A percentile compares a stretch with the other conserved stretches of the same genome.
phyloP scores from a whole-genome alignment of 2,113 vertebrate species.

The Ardeotis arabs region DNA sequence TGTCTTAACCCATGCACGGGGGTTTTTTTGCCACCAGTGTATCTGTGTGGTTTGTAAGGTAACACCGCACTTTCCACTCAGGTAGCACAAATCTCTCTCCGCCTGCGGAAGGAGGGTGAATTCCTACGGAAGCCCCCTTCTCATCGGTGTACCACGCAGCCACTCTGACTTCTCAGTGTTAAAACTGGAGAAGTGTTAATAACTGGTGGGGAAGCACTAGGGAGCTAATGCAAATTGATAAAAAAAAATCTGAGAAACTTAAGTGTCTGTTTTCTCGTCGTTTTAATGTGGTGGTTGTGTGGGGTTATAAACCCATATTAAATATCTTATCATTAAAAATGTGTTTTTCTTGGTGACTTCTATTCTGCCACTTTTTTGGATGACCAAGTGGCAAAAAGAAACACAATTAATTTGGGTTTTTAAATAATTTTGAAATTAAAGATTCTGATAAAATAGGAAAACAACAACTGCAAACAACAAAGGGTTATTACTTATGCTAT shows the following conservation, averaged over 20 bases:
- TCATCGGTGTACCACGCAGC: fast-evolving
- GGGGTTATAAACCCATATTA: background rate
- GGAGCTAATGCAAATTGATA: too few relatives aligned
- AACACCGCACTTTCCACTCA: background rate
- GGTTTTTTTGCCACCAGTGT: background rate
- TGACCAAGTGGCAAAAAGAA: background rate
- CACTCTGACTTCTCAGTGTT: background rate
- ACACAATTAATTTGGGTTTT: background rate
- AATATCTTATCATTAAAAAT: background rate
- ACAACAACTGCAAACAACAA: background rate
- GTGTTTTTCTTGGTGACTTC: background rate
- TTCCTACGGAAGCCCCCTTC: background rate
- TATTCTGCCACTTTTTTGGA: background rate
- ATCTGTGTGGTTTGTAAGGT: background rate
- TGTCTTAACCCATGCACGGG: background rate
- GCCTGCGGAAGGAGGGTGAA: background rate
- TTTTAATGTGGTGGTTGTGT: background rate
- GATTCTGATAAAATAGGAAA: background rate
- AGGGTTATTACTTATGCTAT: background rate
- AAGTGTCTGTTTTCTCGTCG: background rate
- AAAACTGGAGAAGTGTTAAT: background rate
- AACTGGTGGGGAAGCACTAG: background rate
- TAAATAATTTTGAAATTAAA: background rate
- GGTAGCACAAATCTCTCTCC: background rate
- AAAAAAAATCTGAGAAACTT: background rate